Conservation (phyloP, 2,888 invertebrate genomes). For the Agriopis leucophaearia region DNA sequence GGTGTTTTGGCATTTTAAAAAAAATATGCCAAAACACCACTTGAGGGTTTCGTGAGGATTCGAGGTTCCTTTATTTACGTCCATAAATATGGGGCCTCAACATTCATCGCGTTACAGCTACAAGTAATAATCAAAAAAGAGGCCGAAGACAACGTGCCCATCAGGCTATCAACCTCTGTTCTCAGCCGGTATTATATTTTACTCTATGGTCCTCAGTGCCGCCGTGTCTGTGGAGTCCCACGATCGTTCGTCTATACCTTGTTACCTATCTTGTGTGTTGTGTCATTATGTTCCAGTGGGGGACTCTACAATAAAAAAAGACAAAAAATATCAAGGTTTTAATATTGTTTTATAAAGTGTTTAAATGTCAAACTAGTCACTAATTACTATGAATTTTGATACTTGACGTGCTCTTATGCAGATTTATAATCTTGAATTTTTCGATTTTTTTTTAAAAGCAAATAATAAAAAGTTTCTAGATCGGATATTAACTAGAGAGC, state of each 20-base stretch:
- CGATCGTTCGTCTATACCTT: constrained; percentile 20
- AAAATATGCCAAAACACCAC: too few species aligned
- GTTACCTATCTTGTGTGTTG: background rate
- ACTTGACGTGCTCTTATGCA: too few species aligned
- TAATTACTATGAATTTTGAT: too few species aligned
- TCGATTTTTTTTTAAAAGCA: too few species aligned
- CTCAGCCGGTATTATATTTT: too few species aligned
- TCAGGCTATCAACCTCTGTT: background rate
- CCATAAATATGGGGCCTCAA: background rate
- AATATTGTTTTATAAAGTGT: background rate
- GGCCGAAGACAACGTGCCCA: constrained; percentile 8
- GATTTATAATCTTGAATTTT: too few species aligned
- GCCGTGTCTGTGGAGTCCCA: constrained; percentile 10
- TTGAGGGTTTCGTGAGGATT: too few species aligned
- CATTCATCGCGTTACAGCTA: background rate
- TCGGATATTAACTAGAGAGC: too few species aligned
- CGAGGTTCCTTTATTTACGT: too few species aligned
- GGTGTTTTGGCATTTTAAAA: too few species aligned
- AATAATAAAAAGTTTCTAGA: too few species aligned
- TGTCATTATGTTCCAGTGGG: background rate
- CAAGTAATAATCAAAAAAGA: constrained; percentile 1
- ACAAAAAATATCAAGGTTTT: background rate
- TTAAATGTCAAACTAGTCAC: background rate
- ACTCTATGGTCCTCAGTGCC: constrained; percentile 16
- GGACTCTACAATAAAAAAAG: background rate